phyloP scores from a whole-genome alignment of 2,888 invertebrate genomes.

The Megamerina dolium region DNA sequence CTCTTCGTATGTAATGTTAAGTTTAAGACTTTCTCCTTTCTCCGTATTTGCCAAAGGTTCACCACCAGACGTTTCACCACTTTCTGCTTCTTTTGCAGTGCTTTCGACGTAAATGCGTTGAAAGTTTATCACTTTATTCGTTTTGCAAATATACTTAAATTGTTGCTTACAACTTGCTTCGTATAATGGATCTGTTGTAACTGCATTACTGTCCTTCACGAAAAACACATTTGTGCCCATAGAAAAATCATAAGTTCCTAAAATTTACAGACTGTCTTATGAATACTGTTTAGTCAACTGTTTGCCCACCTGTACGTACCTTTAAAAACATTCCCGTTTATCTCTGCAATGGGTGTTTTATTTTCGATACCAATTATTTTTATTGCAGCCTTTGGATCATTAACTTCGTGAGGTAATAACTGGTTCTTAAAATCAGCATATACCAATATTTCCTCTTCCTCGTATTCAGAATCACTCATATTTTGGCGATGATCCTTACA shows the following conservation, averaged over 20 bases:
- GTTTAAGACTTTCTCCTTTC: constrained; percentile 19
- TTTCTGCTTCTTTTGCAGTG: constrained; percentile 16
- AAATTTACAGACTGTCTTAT: background rate
- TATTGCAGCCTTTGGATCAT: constrained; percentile 34
- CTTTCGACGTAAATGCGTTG: constrained; percentile 59
- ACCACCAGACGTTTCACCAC: constrained; percentile 5
- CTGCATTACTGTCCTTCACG: constrained; percentile 57
- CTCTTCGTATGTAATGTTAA: constrained; percentile 40
- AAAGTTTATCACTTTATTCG: constrained; percentile 62
- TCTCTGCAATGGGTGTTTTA: constrained; percentile 60
- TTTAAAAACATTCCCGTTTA: constrained; percentile 61
- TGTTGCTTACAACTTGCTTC: constrained; percentile 55
- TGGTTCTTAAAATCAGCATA: constrained; percentile 46
- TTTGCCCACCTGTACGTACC: constrained; percentile 39
- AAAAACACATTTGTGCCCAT: constrained; percentile 71
- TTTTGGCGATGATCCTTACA: constrained; percentile 3
- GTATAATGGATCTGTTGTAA: constrained; percentile 52
- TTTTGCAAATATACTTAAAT: constrained; percentile 58
- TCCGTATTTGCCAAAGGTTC: constrained; percentile 1
- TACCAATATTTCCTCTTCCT: constrained; percentile 45
- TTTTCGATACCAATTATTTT: constrained; percentile 58
- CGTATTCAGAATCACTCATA: constrained; percentile 40
- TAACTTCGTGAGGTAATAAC: constrained; percentile 34
- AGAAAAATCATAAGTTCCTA: constrained; percentile 63
- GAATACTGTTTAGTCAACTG: background rate